Conservation (phyloP, 64 coral and sea anemone species). For the Pocillopora verrucosa region DNA sequence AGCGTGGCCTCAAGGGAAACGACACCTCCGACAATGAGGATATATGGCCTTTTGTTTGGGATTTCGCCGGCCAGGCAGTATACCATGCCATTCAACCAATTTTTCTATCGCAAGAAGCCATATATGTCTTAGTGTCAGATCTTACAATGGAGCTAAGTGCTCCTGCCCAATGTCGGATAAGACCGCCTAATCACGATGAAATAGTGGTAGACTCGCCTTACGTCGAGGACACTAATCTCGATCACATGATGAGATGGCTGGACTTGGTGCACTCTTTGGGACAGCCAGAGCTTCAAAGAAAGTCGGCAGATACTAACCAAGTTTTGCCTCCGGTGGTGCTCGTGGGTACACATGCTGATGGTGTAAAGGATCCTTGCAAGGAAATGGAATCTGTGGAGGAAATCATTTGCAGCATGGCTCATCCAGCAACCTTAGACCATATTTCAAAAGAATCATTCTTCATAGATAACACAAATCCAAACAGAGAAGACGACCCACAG, state of each 20-base stretch:
- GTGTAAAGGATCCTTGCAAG: background rate
- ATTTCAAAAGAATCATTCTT: background rate
- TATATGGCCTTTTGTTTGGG: background rate
- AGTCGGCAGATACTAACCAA: background rate
- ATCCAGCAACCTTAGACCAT: background rate
- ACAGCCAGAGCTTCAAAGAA: no score
- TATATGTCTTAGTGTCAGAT: slow-evolving; percentile 1
- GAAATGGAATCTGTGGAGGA: background rate
- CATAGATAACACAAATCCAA: background rate
- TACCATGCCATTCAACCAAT: slow-evolving; percentile 37
- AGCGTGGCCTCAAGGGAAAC: no score
- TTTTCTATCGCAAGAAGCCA: slow-evolving; percentile 7
- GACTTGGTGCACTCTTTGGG: background rate
- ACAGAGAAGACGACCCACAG: background rate
- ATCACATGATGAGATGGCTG: slow-evolving; percentile 14
- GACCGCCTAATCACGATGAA: background rate
- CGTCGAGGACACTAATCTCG: background rate
- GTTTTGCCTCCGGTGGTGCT: background rate
- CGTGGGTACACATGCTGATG: slow-evolving; percentile 9
- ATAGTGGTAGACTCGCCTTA: background rate
- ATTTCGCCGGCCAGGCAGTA: slow-evolving; percentile 27
- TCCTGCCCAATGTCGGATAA: background rate
- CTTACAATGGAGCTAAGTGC: background rate
- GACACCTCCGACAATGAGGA: no score
- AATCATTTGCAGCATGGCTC: background rate